Evolutionary conservation across 2,888 invertebrate genomes (phyloP).

Genomic region (Timandra comae): DNA sequence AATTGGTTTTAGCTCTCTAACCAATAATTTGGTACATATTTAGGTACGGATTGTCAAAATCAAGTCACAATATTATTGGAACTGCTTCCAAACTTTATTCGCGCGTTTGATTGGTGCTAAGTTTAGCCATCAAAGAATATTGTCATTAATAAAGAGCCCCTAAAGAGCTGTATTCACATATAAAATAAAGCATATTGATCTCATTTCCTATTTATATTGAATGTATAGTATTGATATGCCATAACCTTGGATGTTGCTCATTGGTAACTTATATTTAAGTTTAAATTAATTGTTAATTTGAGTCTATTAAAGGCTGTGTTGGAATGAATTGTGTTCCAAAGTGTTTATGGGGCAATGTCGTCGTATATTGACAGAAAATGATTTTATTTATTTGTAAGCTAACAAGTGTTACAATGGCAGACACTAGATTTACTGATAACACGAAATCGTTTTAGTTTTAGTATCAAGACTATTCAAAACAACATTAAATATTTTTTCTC

Average conservation of each 20-base stretch:
- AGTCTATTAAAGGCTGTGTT: conserved; percentile 46
- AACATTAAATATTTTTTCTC: neutral
- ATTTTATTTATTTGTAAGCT: conserved; percentile 23
- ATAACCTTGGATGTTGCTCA: conserved; percentile 57
- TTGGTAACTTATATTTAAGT: conserved; percentile 47
- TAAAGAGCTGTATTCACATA: conserved; percentile 16
- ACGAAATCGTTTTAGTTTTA: too few relatives aligned
- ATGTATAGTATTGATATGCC: conserved; percentile 62
- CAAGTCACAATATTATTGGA: conserved; percentile 8
- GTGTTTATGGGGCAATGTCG: conserved; percentile 24
- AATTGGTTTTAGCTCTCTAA: neutral
- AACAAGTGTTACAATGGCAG: conserved; percentile 11
- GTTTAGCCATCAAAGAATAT: conserved; percentile 8
- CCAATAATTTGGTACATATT: conserved; percentile 1
- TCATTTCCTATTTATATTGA: conserved; percentile 67
- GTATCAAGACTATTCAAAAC: too few relatives aligned
- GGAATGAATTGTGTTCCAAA: conserved; percentile 33
- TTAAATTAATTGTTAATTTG: conserved; percentile 27
- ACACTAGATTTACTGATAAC: too few relatives aligned
- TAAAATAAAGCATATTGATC: conserved; percentile 58
- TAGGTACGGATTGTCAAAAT: neutral
- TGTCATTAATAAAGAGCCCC: conserved; percentile 8
- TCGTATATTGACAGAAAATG: conserved; percentile 10
- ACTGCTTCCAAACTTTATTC: conserved; percentile 11
- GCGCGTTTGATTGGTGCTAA: conserved; percentile 2